These are phyloP conservation scores for Porites evermanni DNA, from an alignment of 92 coral and sea anemone genomes.

Conservation along the genomic window DNA sequence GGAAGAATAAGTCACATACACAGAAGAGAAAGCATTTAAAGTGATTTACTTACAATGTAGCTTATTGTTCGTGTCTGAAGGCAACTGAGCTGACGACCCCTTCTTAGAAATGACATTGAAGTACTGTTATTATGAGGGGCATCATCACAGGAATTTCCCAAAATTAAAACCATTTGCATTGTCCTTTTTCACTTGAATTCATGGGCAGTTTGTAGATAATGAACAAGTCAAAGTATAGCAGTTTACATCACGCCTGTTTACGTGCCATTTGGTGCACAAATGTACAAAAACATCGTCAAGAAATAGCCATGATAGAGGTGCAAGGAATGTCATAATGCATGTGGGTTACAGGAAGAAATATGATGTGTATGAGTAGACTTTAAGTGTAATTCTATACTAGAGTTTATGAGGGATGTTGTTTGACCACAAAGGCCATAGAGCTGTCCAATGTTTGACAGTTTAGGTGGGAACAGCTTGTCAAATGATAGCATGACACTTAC, in stretches of 20 bases:
- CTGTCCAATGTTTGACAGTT: constrained; percentile 1
- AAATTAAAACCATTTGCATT: constrained; percentile 48
- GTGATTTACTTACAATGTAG: constrained; percentile 38
- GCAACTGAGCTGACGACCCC: constrained; percentile 37
- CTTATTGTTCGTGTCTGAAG: constrained; percentile 34
- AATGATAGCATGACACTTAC: neutral
- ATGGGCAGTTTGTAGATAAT: constrained; percentile 37
- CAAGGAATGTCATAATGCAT: constrained; percentile 12
- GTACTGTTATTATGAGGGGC: constrained; percentile 18
- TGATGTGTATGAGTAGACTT: constrained; percentile 37
- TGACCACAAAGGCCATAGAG: constrained; percentile 1
- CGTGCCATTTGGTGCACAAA: neutral
- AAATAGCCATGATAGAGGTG: neutral
- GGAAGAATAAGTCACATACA: neutral
- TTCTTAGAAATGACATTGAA: constrained; percentile 47
- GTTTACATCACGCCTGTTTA: neutral
- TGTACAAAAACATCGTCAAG: neutral
- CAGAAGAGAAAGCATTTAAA: neutral
- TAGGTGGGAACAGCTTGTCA: constrained; percentile 26
- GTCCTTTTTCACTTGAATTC: constrained; percentile 32
- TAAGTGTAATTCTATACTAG: constrained; percentile 14
- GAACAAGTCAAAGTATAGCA: neutral
- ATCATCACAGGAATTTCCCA: constrained; percentile 36
- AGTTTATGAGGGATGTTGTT: neutral
- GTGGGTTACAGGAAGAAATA: constrained; percentile 27